Conservation (phyloP, 2,797 vertebrate genomes). For the Lagodon rhomboides region DNA sequence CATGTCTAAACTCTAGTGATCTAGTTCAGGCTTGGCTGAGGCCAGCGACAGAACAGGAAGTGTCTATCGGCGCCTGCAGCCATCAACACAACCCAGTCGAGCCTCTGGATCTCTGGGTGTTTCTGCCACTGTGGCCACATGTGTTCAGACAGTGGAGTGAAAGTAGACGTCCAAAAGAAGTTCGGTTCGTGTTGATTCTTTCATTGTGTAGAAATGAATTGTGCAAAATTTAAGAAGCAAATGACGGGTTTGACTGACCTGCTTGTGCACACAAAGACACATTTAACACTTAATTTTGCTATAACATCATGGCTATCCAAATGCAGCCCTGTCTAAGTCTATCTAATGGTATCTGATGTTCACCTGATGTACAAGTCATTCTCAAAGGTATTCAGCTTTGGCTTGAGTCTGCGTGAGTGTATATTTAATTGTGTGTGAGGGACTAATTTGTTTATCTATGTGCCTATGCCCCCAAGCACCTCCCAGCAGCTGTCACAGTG, state of each 20-base stretch:
- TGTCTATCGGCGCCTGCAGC: slow-evolving; percentile 20
- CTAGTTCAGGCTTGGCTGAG: slow-evolving; percentile 10
- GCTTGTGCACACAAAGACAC: background rate
- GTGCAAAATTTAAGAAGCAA: too few species aligned
- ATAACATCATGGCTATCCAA: background rate
- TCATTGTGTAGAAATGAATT: too few species aligned
- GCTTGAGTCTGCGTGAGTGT: background rate
- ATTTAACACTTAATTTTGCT: background rate
- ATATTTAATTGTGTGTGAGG: background rate
- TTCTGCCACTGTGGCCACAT: slow-evolving; percentile 14
- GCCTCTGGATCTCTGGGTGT: slow-evolving; percentile 28
- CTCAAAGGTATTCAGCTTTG: background rate
- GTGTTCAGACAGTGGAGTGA: background rate
- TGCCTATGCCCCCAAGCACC: background rate
- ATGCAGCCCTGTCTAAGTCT: background rate
- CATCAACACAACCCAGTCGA: background rate
- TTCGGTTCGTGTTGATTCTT: background rate
- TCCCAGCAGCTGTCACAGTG: slow-evolving; percentile 21
- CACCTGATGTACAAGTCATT: background rate
- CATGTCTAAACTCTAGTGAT: slow-evolving; percentile 30
- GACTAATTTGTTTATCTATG: background rate
- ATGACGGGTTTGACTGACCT: background rate
- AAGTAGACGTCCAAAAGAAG: background rate
- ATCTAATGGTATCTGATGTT: slow-evolving; percentile 1
- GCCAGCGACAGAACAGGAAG: slow-evolving; percentile 32